Conservation (phyloP, 2,113 vertebrate species). For the Tachysurus vachellii region DNA sequence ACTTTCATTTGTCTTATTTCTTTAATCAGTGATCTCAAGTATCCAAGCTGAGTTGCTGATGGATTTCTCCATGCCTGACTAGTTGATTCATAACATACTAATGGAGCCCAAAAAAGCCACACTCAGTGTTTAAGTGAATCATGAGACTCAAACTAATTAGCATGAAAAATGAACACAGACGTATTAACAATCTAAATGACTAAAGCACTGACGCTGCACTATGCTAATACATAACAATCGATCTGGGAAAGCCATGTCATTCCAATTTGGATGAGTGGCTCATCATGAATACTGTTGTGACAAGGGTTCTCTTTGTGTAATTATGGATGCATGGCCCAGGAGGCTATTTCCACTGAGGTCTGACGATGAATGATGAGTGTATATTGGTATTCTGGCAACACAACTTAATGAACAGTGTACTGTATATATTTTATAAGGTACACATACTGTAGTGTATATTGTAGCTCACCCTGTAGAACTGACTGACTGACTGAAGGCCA, state of each 20-base stretch:
- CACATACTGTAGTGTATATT: background rate
- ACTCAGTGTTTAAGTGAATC: constrained; percentile 46
- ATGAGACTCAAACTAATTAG: constrained; percentile 52
- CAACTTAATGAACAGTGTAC: background rate
- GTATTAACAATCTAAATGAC: constrained; percentile 45
- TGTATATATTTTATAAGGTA: background rate
- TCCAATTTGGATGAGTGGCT: constrained; percentile 23
- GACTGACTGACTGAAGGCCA: background rate
- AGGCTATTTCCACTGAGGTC: constrained; percentile 30
- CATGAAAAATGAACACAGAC: constrained; percentile 52
- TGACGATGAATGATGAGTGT: background rate
- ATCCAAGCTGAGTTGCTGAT: constrained; percentile 38
- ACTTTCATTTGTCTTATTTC: constrained; percentile 22
- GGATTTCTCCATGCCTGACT: constrained; percentile 36
- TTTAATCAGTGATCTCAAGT: constrained; percentile 45
- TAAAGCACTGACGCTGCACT: constrained; percentile 48
- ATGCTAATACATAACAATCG: constrained; percentile 53
- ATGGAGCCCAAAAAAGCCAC: constrained; percentile 46
- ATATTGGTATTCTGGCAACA: constrained; percentile 15
- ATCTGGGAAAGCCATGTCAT: constrained; percentile 43
- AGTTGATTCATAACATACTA: constrained; percentile 51
- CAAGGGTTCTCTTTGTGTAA: constrained; percentile 1
- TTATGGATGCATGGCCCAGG: constrained; percentile 17
- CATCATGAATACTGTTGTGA: constrained; percentile 19
- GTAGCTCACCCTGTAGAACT: background rate